Base-by-base conservation (phyloP, 1,140 invertebrate genomes). In the Bicyclus anynana region DNA sequence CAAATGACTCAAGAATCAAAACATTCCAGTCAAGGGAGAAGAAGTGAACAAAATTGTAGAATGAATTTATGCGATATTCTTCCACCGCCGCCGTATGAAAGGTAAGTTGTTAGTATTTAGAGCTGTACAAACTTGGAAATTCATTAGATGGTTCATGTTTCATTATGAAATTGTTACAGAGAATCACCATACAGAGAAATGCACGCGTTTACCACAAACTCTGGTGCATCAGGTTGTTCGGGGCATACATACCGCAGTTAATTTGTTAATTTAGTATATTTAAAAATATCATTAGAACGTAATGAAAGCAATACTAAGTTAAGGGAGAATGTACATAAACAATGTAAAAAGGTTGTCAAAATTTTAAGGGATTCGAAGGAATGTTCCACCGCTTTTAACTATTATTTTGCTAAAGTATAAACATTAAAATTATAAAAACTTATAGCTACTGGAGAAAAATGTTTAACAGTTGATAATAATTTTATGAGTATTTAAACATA, bases 41-140 rank as follows among this genome's bases (percentile, higher is more conserved):
- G 79, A 49, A 77, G 65, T 50, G 83, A 86, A n/a, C 77, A 87
- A 54, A 84, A 82, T 54, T 84, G 76, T 68, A 79, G 83, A 46
- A 85, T 88, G 80, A 88, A 87, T 72, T 67, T 87, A 52, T 86
- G 83, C 65, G 84, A 87, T 59, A 87, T 87, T 54, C 66, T 87
- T 42, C 84, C 84, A 9, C 84, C 84, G 17, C 84, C 84, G 7
- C 84, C 84, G n/a, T 87, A 87, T 60, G 84, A 87, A 70, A 84
- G 83, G 84, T 87, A 67, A 48, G 27, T 12, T 37, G 40, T 17
- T 18, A 0, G 13, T 38, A 29, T 40, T n/a, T n/a, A n/a, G n/a
- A n/a, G n/a, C n/a, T n/a, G n/a, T n/a, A n/a, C n/a, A n/a, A n/a
- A n/a, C n/a, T n/a, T n/a, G n/a, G n/a, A n/a, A n/a, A n/a, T n/a